Evolutionary conservation across 2,797 vertebrate genomes (phyloP).

Genomic region (Protosalanx chinensis): DNA sequence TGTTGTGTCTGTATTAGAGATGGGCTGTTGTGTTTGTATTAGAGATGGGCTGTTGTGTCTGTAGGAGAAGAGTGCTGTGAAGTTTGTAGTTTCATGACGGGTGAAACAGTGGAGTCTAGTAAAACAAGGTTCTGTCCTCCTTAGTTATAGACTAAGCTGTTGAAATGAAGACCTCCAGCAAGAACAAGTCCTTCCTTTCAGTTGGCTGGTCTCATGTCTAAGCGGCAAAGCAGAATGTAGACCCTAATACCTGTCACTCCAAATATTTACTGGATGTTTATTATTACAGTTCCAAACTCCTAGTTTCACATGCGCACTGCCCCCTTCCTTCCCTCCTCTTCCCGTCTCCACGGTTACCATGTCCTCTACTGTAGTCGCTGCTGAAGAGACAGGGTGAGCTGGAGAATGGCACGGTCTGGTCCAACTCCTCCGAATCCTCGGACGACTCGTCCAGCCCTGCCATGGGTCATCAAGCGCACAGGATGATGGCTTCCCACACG

Average conservation of each 20-base stretch:
- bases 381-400: slow-evolving; percentile 91
- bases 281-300: not conserved
- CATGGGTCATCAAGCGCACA: slow-evolving; percentile 71
- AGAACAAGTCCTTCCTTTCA: too few species aligned
- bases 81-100: not conserved
- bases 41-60: not conserved
- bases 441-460: slow-evolving; percentile 96
- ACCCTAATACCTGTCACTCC: too few species aligned
- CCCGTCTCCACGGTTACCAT: not conserved
- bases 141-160: too few species aligned
- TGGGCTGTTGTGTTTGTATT: slow-evolving; percentile 4
- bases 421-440: slow-evolving; percentile 94
- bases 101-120: too few species aligned
- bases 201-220: too few species aligned
- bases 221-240: too few species aligned
- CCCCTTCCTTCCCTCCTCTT: not conserved
- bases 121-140: too few species aligned
- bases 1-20: not conserved
- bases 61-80: not conserved
- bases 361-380: slow-evolving; percentile 79
- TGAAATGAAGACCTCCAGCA: too few species aligned
- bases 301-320: not conserved
- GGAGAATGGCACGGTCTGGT: slow-evolving; percentile 96
- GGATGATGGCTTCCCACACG: slow-evolving; percentile 82
- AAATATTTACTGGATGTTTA: not conserved